These are phyloP conservation scores for Mercenaria mercenaria DNA, from an alignment of 1,140 invertebrate species.

Conservation along the genomic window DNA sequence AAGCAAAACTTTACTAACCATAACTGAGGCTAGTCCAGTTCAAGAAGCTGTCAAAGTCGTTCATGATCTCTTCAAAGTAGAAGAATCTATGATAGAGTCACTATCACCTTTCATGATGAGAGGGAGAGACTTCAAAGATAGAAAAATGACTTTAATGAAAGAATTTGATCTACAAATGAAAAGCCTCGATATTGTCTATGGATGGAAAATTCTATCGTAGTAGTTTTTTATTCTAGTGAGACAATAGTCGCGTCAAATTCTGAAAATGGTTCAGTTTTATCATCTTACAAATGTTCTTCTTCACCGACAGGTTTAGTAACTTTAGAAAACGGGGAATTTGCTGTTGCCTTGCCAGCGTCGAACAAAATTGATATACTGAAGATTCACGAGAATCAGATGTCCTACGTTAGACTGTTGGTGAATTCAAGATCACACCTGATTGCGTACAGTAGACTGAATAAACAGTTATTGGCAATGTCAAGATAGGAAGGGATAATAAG, in stretches of 20 bases:
- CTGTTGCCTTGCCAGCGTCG: not conserved
- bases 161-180: not conserved
- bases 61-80: not conserved
- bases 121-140: no score
- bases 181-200: not conserved
- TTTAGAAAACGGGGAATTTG: not conserved
- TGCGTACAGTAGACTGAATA: not conserved
- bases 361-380: not conserved
- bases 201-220: not conserved
- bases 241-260: not conserved
- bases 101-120: no score
- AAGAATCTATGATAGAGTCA: not conserved
- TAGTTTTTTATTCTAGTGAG: not conserved
- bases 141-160: not conserved
- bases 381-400: not conserved
- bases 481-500: not conserved
- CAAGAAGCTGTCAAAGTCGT: not conserved
- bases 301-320: not conserved
- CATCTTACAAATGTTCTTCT: not conserved
- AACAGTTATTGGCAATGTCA: not conserved
- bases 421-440: not conserved
- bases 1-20: not conserved
- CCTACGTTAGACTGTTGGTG: not conserved
- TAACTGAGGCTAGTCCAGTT: not conserved
- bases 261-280: not conserved